Evolutionary conservation across 1,140 invertebrate genomes (phyloP).

Genomic region (Cardiocondyla obscurior): DNA sequence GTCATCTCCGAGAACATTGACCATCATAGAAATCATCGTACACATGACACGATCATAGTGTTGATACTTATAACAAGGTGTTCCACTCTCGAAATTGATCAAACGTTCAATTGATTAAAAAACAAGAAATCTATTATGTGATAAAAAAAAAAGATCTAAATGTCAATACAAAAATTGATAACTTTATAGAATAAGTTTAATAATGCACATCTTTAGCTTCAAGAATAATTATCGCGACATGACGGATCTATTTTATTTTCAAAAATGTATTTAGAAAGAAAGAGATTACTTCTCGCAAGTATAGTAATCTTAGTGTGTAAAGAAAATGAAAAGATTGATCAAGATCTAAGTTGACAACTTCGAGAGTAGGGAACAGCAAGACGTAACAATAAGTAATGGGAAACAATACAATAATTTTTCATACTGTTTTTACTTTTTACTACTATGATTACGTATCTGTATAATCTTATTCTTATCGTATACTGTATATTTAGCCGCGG

Average conservation of each 20-base stretch:
- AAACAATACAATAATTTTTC: slow-evolving; percentile 81
- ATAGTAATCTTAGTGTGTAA: background rate
- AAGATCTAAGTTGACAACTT: slow-evolving; percentile 18
- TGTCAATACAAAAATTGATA: background rate
- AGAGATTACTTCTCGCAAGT: background rate
- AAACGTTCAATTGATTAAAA: slow-evolving; percentile 33
- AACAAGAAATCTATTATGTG: background rate
- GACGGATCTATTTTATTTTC: background rate
- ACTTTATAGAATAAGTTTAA: background rate
- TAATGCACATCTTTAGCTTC: background rate
- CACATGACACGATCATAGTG: slow-evolving; percentile 51
- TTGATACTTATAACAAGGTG: slow-evolving; percentile 52
- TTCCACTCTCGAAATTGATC: slow-evolving; percentile 55
- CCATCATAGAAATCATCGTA: slow-evolving; percentile 36
- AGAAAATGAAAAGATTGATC: background rate
- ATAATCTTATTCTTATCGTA: slow-evolving; percentile 73
- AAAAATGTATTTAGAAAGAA: background rate
- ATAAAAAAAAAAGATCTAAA: too few relatives aligned
- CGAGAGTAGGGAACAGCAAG: slow-evolving; percentile 58
- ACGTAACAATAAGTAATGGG: slow-evolving; percentile 74
- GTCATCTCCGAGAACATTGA: slow-evolving; percentile 47
- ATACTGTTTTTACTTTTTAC: slow-evolving; percentile 82
- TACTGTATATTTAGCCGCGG: slow-evolving; percentile 64
- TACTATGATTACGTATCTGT: slow-evolving; percentile 78
- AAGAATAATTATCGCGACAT: background rate